Percentiles rank a stretch among this genome's conserved stretches.
Conservation (phyloP, 2,888 invertebrate genomes). For the Ligdia adustata region DNA sequence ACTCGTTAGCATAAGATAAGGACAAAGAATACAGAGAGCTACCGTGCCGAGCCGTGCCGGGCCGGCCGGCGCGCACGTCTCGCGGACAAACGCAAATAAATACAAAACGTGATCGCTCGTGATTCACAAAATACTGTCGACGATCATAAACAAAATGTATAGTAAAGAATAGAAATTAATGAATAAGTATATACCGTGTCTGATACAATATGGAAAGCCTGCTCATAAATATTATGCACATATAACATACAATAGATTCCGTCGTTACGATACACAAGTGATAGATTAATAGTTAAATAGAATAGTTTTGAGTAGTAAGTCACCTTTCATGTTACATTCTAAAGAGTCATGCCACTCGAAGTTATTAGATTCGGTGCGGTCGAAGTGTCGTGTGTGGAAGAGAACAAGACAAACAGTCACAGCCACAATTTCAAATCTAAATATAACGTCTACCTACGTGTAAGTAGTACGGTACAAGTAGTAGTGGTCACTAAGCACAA, state of each 20-base stretch:
- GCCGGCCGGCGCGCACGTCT: constrained; percentile 25
- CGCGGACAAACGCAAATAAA: constrained; percentile 64
- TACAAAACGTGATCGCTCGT: constrained; percentile 64
- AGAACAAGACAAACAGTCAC: constrained; percentile 68
- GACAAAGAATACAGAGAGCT: constrained; percentile 34
- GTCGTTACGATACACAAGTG: constrained; percentile 59
- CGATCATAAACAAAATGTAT: constrained; percentile 45
- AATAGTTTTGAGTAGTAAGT: constrained; percentile 89
- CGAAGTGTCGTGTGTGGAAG: constrained; percentile 38
- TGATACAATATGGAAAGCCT: constrained; percentile 71
- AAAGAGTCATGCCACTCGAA: constrained; percentile 63
- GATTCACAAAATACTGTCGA: constrained; percentile 46
- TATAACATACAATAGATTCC: constrained; percentile 61
- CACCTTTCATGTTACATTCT: constrained; percentile 80
- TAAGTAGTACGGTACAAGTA: constrained; percentile 31
- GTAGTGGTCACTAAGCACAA: constrained; percentile 50
- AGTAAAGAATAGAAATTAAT: constrained; percentile 44
- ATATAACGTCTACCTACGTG: constrained; percentile 57
- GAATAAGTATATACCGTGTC: constrained; percentile 52
- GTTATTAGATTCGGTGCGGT: constrained; percentile 35
- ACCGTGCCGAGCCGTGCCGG: constrained; percentile 21
- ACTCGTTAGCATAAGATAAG: constrained; percentile 60
- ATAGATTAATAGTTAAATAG: constrained; percentile 68
- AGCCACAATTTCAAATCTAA: constrained; percentile 75
- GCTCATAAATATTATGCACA: constrained; percentile 61